A percentile compares a stretch with the other conserved stretches of the same genome.
Evolutionary conservation across 2,113 vertebrate species (phyloP).

Genomic region (Strix aluco): DNA sequence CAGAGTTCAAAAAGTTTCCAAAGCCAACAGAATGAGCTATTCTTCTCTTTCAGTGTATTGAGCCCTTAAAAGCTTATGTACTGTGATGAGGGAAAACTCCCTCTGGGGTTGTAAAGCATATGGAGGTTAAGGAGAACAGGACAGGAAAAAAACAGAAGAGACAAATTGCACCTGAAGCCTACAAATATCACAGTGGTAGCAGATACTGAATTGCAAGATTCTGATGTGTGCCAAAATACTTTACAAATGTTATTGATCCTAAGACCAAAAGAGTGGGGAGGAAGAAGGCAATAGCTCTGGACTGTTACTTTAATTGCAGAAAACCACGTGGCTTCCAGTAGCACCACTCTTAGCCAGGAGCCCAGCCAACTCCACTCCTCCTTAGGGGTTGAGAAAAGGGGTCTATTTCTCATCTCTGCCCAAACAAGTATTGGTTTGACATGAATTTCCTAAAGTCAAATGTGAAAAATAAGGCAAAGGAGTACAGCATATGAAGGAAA

Average conservation of each 20-base stretch:
- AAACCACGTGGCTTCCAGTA: background rate
- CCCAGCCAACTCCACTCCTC: background rate
- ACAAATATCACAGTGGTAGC: background rate
- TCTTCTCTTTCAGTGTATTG: background rate
- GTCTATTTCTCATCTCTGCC: background rate
- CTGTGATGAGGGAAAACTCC: background rate
- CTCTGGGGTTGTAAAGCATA: background rate
- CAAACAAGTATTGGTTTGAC: background rate
- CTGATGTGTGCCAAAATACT: background rate
- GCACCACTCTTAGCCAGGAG: background rate
- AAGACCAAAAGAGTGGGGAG: background rate
- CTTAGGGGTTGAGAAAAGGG: background rate
- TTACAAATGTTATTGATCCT: background rate
- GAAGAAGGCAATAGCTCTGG: background rate
- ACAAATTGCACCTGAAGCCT: background rate
- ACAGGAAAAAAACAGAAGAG: background rate
- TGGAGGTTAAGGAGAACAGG: background rate
- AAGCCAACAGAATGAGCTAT: background rate
- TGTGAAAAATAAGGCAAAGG: background rate
- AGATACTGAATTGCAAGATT: background rate
- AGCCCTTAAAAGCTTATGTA: background rate
- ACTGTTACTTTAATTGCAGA: background rate
- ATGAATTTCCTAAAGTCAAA: background rate
- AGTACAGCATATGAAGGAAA: background rate
- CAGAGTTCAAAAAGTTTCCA: background rate